These are phyloP conservation scores for Aphodius sticticus DNA, from an alignment of 2,888 invertebrate genomes.

Conservation along the genomic window DNA sequence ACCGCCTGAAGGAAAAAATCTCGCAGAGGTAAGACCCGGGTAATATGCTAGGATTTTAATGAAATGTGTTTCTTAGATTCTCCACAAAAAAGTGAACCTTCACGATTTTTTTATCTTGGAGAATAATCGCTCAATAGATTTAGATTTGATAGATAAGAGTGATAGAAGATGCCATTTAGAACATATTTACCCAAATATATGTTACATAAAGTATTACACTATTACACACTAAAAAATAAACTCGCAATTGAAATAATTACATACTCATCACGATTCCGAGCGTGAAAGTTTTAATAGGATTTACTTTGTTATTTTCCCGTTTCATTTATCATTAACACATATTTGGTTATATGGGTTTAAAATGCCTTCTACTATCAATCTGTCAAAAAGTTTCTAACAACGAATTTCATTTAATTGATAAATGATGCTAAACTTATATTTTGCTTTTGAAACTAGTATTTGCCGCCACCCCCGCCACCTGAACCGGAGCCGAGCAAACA, in stretches of 20 bases:
- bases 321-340: no score
- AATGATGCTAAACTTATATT: conserved; percentile 26
- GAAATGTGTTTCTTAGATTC: neutral
- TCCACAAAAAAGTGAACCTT: no score
- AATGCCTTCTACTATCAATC: neutral
- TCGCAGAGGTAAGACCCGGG: conserved; percentile 28
- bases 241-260: no score
- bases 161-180: no score
- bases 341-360: neutral
- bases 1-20: conserved; percentile 26
- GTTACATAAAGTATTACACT: no score
- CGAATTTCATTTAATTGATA: conserved; percentile 23
- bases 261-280: no score
- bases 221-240: no score
- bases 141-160: no score
- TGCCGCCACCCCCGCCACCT: conserved; percentile 46
- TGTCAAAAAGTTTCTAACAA: neutral
- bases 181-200: no score
- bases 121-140: no score
- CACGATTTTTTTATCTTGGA: no score
- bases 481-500: conserved; percentile 50
- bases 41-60: neutral
- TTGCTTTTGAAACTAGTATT: conserved; percentile 24
- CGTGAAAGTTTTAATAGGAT: no score
- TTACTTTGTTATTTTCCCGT: neutral